phyloP scores from a whole-genome alignment of 2,888 invertebrate species.

The Amphipyra berbera region DNA sequence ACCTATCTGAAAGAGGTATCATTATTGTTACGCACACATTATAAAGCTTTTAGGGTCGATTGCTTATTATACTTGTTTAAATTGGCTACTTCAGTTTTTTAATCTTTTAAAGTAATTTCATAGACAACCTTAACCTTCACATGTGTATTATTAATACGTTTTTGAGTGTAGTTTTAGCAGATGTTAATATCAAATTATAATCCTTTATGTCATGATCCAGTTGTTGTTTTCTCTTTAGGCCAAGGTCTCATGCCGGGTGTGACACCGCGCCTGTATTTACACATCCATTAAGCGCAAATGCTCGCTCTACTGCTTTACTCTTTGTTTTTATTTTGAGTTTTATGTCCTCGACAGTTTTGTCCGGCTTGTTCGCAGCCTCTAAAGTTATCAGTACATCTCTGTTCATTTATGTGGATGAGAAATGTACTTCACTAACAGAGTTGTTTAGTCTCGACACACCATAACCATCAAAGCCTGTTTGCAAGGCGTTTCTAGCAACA shows the following conservation, averaged over 20 bases:
- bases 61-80: background rate
- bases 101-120: conserved; percentile 5
- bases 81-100: conserved; percentile 1
- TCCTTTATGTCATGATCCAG: conserved; percentile 52
- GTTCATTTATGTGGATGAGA: conserved; percentile 33
- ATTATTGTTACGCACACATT: conserved; percentile 42
- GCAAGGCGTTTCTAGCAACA: conserved; percentile 27
- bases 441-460: conserved; percentile 28
- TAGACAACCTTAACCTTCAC: conserved; percentile 39
- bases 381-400: conserved; percentile 28
- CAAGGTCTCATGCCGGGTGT: conserved; percentile 77
- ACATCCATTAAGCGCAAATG: conserved; percentile 79
- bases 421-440: conserved; percentile 31
- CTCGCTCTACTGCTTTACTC: conserved; percentile 57
- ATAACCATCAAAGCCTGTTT: conserved; percentile 32
- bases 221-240: conserved; percentile 70
- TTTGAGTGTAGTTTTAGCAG: conserved; percentile 29
- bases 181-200: conserved; percentile 48
- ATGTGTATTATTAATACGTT: conserved; percentile 10
- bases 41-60: conserved; percentile 36
- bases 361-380: conserved; percentile 26
- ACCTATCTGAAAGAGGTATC: conserved; percentile 48
- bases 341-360: conserved; percentile 31
- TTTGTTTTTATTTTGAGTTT: conserved; percentile 39
- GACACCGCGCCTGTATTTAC: conserved; percentile 81